Evolutionary conservation across 2,888 invertebrate genomes (phyloP), one percentile per base, ranked within the genome.

Genomic region (Labia minor): DNA sequence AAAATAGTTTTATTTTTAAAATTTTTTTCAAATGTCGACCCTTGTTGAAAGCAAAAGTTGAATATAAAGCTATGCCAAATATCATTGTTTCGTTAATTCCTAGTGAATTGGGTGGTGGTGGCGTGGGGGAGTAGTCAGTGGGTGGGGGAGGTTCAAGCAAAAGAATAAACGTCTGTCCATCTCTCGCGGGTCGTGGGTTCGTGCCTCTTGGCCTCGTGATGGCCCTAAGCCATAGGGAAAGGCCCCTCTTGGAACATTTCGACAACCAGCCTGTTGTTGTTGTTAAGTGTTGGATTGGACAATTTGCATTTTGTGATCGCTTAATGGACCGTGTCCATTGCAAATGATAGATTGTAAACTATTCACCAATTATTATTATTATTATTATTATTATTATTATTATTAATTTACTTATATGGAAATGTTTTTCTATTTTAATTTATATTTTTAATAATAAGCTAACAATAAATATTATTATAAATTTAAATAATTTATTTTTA

Each of bases 141-240:
- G 26, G n/a, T 33, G 33, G 33, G 11, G 49, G 49, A 14, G 49
- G 16, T 49, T 11, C n/a, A n/a, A n/a, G n/a, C n/a, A 49, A 49
- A 49, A 49, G 14, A 49, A 14, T 3, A 8, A 11, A 33, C 14
- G 49, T 49, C 49, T 14, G 49, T 49, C 49, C 49, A 49, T 49
- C n/a, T n/a, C 49, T 49, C 49, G 4, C n/a, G 16, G 49, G 49
- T 49, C 49, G 49, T 49, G 49, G 49, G 49, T 49, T 49, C 49
- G 49, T 49, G 49, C 49, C 49, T 49, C 49, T 49, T 49, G 49
- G 49, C 49, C 49, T 49, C 49, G 49, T 49, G 49, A 49, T 49
- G 49, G 49, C 49, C 49, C 49, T 49, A 49, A 49, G 49, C 49
- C 49, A 49, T 16, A 49, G 49, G 49, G 49, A 49, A 49, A 11